These are phyloP conservation scores for Hypomecis atomaria DNA, from an alignment of 2,888 invertebrate species.

Conservation along the genomic window DNA sequence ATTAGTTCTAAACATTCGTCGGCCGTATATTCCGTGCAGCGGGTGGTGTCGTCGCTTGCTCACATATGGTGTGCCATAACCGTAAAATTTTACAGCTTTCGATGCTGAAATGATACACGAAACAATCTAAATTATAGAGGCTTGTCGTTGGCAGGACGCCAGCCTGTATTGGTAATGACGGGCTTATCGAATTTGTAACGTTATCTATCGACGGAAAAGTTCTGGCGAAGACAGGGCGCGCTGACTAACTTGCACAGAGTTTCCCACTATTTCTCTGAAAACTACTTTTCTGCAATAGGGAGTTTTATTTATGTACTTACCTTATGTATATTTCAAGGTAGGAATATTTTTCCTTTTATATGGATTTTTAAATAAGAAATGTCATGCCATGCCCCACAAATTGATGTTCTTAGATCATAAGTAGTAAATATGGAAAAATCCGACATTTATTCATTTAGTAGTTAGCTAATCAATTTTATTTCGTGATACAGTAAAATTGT, in stretches of 20 bases:
- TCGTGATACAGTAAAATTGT: too few relatives aligned
- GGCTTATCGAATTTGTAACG: slow-evolving; percentile 72
- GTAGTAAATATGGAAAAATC: too few relatives aligned
- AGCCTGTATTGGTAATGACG: slow-evolving; percentile 73
- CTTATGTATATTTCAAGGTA: background rate
- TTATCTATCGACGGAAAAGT: slow-evolving; percentile 54
- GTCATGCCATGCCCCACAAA: too few relatives aligned
- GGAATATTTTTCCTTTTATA: too few relatives aligned
- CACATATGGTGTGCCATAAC: slow-evolving; percentile 76
- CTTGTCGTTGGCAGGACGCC: slow-evolving; percentile 72
- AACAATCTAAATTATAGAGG: slow-evolving; percentile 81
- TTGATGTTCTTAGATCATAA: too few relatives aligned
- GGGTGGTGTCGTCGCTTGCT: slow-evolving; percentile 51
- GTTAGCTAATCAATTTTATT: too few relatives aligned
- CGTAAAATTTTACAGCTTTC: slow-evolving; percentile 82
- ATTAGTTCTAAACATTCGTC: slow-evolving; percentile 44
- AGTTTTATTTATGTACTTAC: slow-evolving; percentile 12
- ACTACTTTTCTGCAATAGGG: slow-evolving; percentile 3
- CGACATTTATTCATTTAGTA: too few relatives aligned
- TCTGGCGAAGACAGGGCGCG: slow-evolving; percentile 30
- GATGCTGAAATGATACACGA: slow-evolving; percentile 83
- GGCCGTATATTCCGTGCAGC: slow-evolving; percentile 47
- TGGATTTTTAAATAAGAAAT: too few relatives aligned
- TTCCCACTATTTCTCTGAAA: slow-evolving; percentile 6
- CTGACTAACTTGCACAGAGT: slow-evolving; percentile 7